Conservation (phyloP, 2,888 invertebrate genomes). For the Drosophila acutilabella region DNA sequence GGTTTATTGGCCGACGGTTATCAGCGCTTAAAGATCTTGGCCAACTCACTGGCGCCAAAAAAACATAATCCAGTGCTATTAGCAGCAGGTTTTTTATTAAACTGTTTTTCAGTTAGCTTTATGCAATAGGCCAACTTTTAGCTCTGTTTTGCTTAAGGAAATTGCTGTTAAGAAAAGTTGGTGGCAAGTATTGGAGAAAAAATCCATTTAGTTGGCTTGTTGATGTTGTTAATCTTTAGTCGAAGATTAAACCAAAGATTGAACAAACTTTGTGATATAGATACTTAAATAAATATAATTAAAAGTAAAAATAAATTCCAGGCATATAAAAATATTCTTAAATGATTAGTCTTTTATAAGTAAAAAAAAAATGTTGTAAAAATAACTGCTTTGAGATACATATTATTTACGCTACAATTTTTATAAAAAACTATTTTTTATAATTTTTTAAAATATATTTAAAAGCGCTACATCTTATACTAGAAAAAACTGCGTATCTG, state of each 20-base stretch:
- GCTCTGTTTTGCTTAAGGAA: conserved; percentile 23
- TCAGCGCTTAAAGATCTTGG: conserved; percentile 40
- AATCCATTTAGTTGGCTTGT: neutral
- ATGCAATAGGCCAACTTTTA: conserved; percentile 37
- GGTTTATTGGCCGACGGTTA: conserved; percentile 49
- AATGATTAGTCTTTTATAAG: too few species aligned
- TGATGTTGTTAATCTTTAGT: neutral
- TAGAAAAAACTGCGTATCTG: too few species aligned
- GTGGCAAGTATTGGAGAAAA: neutral
- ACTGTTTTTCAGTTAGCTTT: conserved; percentile 23
- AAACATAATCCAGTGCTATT: conserved; percentile 48
- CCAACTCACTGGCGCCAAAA: conserved; percentile 41
- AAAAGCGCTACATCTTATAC: too few species aligned
- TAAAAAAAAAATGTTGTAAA: too few species aligned
- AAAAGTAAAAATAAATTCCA: too few species aligned
- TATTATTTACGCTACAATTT: too few species aligned
- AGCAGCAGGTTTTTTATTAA: conserved; percentile 57
- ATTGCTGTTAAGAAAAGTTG: neutral
- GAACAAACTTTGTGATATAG: neutral
- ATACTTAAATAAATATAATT: neutral
- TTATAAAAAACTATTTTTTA: too few species aligned
- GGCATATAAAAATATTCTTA: too few species aligned
- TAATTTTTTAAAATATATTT: too few species aligned
- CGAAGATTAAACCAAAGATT: neutral
- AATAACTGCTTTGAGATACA: too few species aligned